phyloP scores from a whole-genome alignment of 1,140 invertebrate genomes.

The Ditylenchus dipsaci region DNA sequence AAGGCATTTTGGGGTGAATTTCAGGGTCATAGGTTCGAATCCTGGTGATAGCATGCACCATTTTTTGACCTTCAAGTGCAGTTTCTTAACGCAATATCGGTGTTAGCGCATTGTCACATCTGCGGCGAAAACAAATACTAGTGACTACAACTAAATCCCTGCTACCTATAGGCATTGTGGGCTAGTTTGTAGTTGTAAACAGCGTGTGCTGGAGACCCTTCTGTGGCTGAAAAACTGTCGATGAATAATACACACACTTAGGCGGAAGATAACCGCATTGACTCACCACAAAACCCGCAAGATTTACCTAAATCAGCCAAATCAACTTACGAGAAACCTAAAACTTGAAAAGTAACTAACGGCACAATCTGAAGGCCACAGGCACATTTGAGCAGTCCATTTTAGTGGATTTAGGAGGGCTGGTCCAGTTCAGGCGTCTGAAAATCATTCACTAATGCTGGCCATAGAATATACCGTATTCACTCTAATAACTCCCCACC shows the following conservation, averaged over 20 bases:
- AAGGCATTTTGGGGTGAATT: too few relatives aligned
- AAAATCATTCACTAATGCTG: background rate
- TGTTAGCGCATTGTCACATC: too few relatives aligned
- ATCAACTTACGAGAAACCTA: background rate
- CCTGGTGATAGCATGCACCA: too few relatives aligned
- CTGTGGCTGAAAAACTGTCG: slow-evolving; percentile 6
- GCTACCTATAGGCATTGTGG: slow-evolving; percentile 22
- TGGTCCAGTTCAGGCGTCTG: slow-evolving; percentile 28
- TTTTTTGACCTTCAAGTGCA: too few relatives aligned
- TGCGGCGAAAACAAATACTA: too few relatives aligned
- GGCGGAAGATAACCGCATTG: background rate
- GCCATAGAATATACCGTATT: too few relatives aligned
- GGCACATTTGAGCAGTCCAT: slow-evolving; percentile 47
- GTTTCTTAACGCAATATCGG: too few relatives aligned
- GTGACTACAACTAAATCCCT: too few relatives aligned
- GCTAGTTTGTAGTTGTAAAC: slow-evolving; percentile 45
- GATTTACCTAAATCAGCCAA: background rate
- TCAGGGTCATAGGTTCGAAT: too few relatives aligned
- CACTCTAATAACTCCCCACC: too few relatives aligned
- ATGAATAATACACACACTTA: background rate
- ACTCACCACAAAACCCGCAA: too few relatives aligned
- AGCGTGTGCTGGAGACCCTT: slow-evolving; percentile 8
- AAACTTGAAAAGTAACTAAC: background rate
- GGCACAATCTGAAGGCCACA: slow-evolving; percentile 47
- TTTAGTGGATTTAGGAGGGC: background rate